These are phyloP conservation scores for Eubasilissa regina DNA, from an alignment of 1,140 invertebrate genomes.

Conservation along the genomic window DNA sequence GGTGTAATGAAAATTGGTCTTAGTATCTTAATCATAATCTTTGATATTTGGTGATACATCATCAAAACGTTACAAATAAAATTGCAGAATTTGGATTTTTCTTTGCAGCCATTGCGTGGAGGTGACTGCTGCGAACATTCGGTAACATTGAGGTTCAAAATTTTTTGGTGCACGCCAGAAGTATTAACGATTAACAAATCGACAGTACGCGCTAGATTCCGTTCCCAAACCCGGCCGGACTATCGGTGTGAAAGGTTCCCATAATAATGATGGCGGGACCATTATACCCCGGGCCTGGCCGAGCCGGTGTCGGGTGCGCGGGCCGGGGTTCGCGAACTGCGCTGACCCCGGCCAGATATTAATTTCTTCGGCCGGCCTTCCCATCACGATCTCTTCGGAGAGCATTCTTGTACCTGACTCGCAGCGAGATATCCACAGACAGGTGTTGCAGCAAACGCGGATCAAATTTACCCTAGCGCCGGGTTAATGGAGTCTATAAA, in stretches of 20 bases:
- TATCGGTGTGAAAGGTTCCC: slow-evolving; percentile 14
- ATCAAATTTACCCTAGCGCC: slow-evolving; percentile 29
- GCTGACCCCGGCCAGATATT: slow-evolving; percentile 34
- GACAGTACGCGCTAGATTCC: too few species aligned
- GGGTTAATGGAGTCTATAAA: slow-evolving; percentile 26
- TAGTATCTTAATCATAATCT: too few species aligned
- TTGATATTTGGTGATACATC: too few species aligned
- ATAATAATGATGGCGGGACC: background rate
- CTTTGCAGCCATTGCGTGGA: too few species aligned
- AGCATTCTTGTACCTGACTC: slow-evolving; percentile 17
- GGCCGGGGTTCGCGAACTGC: slow-evolving; percentile 37
- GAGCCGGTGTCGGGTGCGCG: slow-evolving; percentile 5
- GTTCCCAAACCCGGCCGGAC: too few species aligned
- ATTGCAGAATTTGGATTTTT: too few species aligned
- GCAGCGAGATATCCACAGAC: slow-evolving; percentile 16
- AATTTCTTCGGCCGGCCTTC: slow-evolving; percentile 37
- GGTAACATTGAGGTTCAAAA: too few species aligned
- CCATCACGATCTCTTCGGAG: slow-evolving; percentile 23
- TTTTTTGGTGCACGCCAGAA: too few species aligned
- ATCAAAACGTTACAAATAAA: too few species aligned
- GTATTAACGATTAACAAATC: background rate
- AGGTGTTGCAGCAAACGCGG: slow-evolving; percentile 25
- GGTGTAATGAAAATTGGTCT: too few species aligned
- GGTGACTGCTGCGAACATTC: too few species aligned
- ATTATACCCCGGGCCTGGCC: background rate